These are phyloP conservation scores for Pocota personata DNA, from an alignment of 2,888 invertebrate genomes.

Conservation along the genomic window DNA sequence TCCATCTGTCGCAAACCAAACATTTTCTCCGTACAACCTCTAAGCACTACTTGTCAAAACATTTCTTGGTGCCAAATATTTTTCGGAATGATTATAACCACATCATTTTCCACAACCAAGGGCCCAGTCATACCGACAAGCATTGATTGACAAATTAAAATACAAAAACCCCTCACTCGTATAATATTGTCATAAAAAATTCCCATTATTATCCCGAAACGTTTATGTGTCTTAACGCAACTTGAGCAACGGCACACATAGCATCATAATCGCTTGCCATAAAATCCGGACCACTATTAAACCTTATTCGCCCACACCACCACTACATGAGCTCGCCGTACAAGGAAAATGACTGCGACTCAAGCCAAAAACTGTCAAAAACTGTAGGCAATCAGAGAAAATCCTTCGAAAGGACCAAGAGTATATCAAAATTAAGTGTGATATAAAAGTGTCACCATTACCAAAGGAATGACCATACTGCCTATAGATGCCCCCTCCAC, in stretches of 20 bases:
- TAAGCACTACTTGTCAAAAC: background rate
- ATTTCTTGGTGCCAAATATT: background rate
- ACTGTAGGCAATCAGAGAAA: conserved; percentile 67
- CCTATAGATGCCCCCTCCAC: conserved; percentile 29
- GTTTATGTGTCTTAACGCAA: conserved; percentile 54
- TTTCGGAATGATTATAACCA: conserved; percentile 20
- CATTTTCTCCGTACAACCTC: background rate
- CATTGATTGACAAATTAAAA: conserved; percentile 61
- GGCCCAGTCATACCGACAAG: background rate
- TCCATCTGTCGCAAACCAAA: background rate
- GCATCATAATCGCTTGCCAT: conserved; percentile 62
- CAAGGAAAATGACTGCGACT: background rate
- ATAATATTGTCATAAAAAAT: conserved; percentile 66
- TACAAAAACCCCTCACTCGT: conserved; percentile 48
- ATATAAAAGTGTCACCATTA: conserved; percentile 70
- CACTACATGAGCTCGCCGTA: conserved; percentile 16
- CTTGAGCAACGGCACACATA: conserved; percentile 56
- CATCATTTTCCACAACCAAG: background rate
- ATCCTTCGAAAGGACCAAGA: conserved; percentile 59
- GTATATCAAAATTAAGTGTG: conserved; percentile 74
- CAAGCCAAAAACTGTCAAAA: conserved; percentile 47
- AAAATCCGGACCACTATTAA: conserved; percentile 56
- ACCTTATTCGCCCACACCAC: conserved; percentile 3
- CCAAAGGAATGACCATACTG: conserved; percentile 41
- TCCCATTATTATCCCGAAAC: conserved; percentile 55